Base-by-base conservation (phyloP, 2,113 vertebrate species). In the Zapornia atra region DNA sequence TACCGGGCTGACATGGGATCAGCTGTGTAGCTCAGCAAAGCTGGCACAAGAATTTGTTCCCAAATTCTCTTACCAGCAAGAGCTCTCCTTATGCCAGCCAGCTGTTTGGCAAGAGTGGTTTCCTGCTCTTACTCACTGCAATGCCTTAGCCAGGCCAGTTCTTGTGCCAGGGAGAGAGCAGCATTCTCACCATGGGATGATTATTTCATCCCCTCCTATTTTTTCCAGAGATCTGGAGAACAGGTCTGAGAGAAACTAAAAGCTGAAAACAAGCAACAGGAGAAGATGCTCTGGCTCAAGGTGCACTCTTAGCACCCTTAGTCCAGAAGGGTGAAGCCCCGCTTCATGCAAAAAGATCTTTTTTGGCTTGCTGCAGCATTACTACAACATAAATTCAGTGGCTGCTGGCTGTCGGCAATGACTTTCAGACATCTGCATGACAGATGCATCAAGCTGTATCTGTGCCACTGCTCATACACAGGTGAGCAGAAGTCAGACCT, bases 31-130 rank as follows among this genome's bases (percentile, higher is more conserved):
- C 68, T 88, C 82, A 86, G 72, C 38, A 76, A 80, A 86, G 40
- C 25, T 82, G 63, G 76, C 72, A 73, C 50, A 59, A 68, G 34
- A 73, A 78, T 79, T 90, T 88, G 61, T 86, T 96, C 54, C 86
- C 72, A 75, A 63, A 90, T 86, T 92, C 85, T 86, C 60, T 80
- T 78, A 86, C 68, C 77, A 92, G 57, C 66, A 86, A 60, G 48
- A 75, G 22, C 28, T 79, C 65, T 84, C 72, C 69, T 92, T 91
- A 88, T 93, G 94, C 95, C 96, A 96, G 72, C 69, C 96, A 94
- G 90, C 80, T 95, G 90, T 86, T 97, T 97, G 85, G 82, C 94
- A 88, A 56, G 79, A 86, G 48, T 46, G 48, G 34, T 42, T 94
- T 96, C 94, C 93, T 97, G 82, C 65, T 69, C 66, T 86, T 71